phyloP scores from a whole-genome alignment of 1,140 invertebrate genomes.

The Orchesella cincta region DNA sequence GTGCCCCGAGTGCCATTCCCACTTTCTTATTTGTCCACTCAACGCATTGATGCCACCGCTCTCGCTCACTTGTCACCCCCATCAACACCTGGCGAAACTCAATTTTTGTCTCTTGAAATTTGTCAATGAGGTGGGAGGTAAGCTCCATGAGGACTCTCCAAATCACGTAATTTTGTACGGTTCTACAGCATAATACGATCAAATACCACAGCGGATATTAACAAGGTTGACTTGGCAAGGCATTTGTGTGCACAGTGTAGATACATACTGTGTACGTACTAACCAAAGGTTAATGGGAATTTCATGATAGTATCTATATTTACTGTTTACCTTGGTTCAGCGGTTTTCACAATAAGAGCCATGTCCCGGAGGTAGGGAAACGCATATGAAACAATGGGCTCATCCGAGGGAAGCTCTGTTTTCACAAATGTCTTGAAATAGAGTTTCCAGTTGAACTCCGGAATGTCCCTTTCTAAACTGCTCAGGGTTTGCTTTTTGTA shows the following conservation, averaged over 20 bases:
- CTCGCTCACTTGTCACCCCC: slow-evolving; percentile 73
- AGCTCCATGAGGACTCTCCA: slow-evolving; percentile 79
- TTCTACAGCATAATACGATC: slow-evolving; percentile 64
- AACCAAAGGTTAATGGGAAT: not conserved
- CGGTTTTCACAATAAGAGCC: slow-evolving; percentile 69
- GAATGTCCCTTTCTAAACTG: slow-evolving; percentile 68
- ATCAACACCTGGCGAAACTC: slow-evolving; percentile 79
- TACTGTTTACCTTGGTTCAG: slow-evolving; percentile 65
- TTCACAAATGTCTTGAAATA: slow-evolving; percentile 73
- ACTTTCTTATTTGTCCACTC: slow-evolving; percentile 83
- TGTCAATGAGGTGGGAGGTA: slow-evolving; percentile 77
- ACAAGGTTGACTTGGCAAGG: slow-evolving; percentile 30
- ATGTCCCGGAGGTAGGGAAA: slow-evolving; percentile 77
- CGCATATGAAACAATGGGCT: slow-evolving; percentile 77
- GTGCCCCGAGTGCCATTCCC: slow-evolving; percentile 77
- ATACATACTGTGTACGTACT: not conserved
- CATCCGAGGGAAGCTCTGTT: slow-evolving; percentile 65
- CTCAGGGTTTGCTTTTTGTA: slow-evolving; percentile 71
- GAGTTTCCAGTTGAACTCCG: slow-evolving; percentile 74
- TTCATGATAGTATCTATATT: not conserved
- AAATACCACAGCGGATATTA: slow-evolving; percentile 32
- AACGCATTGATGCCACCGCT: slow-evolving; percentile 78
- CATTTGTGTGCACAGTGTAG: no score
- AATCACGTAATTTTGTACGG: slow-evolving; percentile 79
- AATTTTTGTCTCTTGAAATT: slow-evolving; percentile 73